These are phyloP conservation scores for Mustela nigripes DNA, from an alignment of 2,113 vertebrate species.

Conservation along the genomic window DNA sequence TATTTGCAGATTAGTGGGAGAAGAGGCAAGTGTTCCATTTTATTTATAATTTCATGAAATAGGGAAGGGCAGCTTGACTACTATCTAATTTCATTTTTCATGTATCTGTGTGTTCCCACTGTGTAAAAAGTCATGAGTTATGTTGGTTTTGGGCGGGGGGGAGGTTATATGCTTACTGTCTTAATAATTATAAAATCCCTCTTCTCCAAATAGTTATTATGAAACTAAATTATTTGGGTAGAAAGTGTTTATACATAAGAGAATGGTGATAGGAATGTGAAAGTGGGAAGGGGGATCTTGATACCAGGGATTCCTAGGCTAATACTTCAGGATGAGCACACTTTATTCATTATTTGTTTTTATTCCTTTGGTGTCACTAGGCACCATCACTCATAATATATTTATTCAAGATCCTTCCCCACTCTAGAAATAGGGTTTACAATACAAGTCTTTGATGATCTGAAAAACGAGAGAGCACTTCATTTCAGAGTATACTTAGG, in stretches of 20 bases:
- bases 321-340: not conserved
- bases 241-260: not conserved
- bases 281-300: not conserved
- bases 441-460: conserved; percentile 61
- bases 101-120: not conserved
- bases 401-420: conserved; percentile 54
- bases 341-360: conserved; percentile 68
- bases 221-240: not conserved
- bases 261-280: not conserved
- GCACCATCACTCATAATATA: conserved; percentile 56
- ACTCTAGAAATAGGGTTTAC: conserved; percentile 58
- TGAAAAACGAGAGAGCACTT: conserved; percentile 68
- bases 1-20: not conserved
- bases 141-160: accelerated
- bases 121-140: not conserved
- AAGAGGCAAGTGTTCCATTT: not conserved
- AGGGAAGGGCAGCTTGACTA: not conserved
- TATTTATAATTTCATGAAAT: conserved; percentile 3
- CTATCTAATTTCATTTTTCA: not conserved
- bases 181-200: conserved; percentile 1
- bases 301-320: not conserved
- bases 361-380: conserved; percentile 24
- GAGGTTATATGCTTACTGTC: not conserved
- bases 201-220: not conserved
- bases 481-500: conserved; percentile 78